Evolutionary conservation across 1,140 invertebrate genomes (phyloP), one percentile per base, ranked within the genome.

Genomic region (Drosophila subpulchrella): DNA sequence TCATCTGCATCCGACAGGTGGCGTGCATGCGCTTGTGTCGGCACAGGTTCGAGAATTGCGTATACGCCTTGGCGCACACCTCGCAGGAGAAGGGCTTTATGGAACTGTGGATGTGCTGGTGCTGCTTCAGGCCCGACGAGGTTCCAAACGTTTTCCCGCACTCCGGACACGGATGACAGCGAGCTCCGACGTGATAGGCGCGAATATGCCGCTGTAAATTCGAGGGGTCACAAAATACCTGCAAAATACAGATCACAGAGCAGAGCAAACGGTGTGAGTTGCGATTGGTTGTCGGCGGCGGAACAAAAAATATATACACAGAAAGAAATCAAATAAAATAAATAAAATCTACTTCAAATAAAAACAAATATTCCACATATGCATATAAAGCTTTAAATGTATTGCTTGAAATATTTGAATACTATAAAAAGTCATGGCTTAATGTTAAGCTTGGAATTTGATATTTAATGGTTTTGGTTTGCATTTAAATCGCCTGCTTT

Each of bases 31-130:
- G 97, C 91, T 99, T 99, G 93, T 99, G 99, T 17, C 99, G 96
- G 92, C 99, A 99, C 78, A 99, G 94, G 93, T 99, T 99, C 12
- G 98, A 99, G 93, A 99, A 99, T 93, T 99, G 99, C 0, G 99
- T 99, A 94, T 99, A 99, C 2, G 98, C 96, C 95, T 97, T 97
- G 81, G 95, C 95, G 93, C 96, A 97, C 53, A 98, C 97, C 92
- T 98, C 97, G 93, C 97, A 99, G 93, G 97, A 96, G 93, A 99
- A 99, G 3, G 99, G 99, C 93, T 99, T 99, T 48, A 99, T 96
- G 84, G 97, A 98, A 81, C 97, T 98, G 94, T 99, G 99, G 72
- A 99, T 99, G 93, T 99, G 99, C 27, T 98, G 98, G 94, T 99
- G 99, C 93, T 99, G 99, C 93, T 99, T 99, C 36, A 99, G 94